Base-by-base conservation (phyloP, 2,797 vertebrate genomes). In the Lithobates pipiens region DNA sequence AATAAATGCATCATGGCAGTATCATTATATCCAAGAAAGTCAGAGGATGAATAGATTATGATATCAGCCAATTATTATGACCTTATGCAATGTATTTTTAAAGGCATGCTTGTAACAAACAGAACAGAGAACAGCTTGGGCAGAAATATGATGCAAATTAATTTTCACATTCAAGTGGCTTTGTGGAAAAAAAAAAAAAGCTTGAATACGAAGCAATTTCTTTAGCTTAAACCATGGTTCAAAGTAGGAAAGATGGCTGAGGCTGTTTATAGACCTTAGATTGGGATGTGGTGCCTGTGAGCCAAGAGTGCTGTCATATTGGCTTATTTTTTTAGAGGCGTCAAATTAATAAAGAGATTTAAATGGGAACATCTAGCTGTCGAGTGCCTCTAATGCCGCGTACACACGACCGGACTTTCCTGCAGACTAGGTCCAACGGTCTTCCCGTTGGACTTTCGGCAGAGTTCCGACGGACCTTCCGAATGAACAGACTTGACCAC, bases 1-100 rank as follows among this genome's bases (percentile, higher is more conserved):
- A 79, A 85, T 78, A 85, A 71, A 84, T 77, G 82, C 75, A 84
- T 84, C 76, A 72, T 76, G 70, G 82, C 73, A 76, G 63, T 72
- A 84, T 85, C 83, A 79, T 79, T 85, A 79, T 78, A 85, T 73
- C 63, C 77, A 69, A 78, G 76, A 74, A 73, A 85, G 50, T 69
- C 34, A 74, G 70, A 73, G 80, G 70, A 73, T 82, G 80, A 82
- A 82, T 82, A 82, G 69, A 82, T 82, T 44, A 82, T 79, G 77
- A 79, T 82, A 82, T 82, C 80, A 82, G 80, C 80, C 69, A 82
- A 82, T 82, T 82, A 82, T 57, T 82, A 82, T 57, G 25, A 65
- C 39, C 80, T 82, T 73, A 63, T 65, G 80, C 21, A 74, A 82
- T 63, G 70, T 72, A 73, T 82, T 82, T 82, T 73, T 82, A 27